Conservation (phyloP, 2,113 vertebrate species). For the Dendrocopos noguchii region DNA sequence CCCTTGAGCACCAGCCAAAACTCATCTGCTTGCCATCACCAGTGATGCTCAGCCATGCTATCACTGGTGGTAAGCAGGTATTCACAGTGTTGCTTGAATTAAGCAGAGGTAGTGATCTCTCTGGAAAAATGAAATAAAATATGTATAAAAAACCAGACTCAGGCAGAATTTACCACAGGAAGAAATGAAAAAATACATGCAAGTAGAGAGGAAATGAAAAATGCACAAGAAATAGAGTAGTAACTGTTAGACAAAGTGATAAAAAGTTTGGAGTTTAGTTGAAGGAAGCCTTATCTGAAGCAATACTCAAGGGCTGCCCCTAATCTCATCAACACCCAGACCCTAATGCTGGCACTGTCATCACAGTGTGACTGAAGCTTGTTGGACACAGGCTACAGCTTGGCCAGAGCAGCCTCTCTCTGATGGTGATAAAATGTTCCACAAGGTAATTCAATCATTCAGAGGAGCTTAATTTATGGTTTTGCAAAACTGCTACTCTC, state of each 20-base stretch:
- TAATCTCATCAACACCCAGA: neutral
- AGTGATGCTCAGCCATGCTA: neutral
- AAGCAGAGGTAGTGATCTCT: neutral
- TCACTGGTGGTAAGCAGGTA: neutral
- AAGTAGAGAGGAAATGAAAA: neutral
- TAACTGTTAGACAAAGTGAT: neutral
- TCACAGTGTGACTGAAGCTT: neutral
- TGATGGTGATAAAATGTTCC: neutral
- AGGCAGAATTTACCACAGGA: neutral
- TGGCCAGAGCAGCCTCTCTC: neutral
- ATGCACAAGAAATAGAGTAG: neutral
- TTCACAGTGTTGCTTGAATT: neutral
- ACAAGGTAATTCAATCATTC: neutral
- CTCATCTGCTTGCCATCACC: neutral
- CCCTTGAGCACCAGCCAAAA: neutral
- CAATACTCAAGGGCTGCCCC: neutral
- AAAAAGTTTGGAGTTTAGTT: neutral
- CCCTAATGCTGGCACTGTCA: neutral
- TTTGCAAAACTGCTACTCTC: slow-evolving; percentile 25
- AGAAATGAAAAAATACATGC: neutral
- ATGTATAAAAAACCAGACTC: neutral
- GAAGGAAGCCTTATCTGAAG: neutral
- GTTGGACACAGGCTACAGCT: neutral
- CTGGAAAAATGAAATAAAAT: neutral
- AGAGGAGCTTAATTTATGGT: neutral